Percentiles rank a stretch among this genome's conserved stretches.
phyloP scores from a whole-genome alignment of 2,888 invertebrate genomes.

The Apotomis turbidana region DNA sequence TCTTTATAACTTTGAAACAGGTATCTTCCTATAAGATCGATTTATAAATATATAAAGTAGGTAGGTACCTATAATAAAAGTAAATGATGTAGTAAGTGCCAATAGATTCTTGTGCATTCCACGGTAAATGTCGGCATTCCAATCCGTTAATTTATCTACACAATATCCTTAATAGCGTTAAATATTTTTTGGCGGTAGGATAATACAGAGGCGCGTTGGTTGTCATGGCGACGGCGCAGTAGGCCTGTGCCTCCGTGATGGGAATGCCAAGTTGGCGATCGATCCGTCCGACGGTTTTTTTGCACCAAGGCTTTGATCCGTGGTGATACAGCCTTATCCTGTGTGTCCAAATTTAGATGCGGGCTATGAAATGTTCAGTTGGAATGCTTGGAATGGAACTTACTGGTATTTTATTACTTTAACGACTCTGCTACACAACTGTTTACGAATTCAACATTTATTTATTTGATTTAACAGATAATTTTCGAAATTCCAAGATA shows the following conservation, averaged over 20 bases:
- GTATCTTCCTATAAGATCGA: too few species aligned
- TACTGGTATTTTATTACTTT: too few species aligned
- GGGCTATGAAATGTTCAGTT: neutral
- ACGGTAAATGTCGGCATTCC: neutral
- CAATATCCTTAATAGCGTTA: neutral
- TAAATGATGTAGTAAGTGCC: too few species aligned
- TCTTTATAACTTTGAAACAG: too few species aligned
- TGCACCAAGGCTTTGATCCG: constrained; percentile 50
- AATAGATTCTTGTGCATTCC: too few species aligned
- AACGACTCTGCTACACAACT: too few species aligned
- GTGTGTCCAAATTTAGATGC: constrained; percentile 25
- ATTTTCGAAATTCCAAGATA: too few species aligned
- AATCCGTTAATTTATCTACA: neutral
- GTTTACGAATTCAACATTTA: too few species aligned
- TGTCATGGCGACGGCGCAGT: constrained; percentile 75
- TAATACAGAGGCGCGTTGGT: constrained; percentile 53
- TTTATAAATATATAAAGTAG: too few species aligned
- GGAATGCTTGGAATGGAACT: neutral
- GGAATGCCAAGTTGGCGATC: constrained; percentile 77
- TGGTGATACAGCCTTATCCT: constrained; percentile 36
- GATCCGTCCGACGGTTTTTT: constrained; percentile 59
- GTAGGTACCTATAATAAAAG: too few species aligned
- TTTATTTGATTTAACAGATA: too few species aligned
- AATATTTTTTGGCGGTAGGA: constrained; percentile 48
- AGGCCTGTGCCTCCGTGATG: constrained; percentile 73